Conservation (phyloP, 2,797 vertebrate species). For the Hoplostethus atlanticus region DNA sequence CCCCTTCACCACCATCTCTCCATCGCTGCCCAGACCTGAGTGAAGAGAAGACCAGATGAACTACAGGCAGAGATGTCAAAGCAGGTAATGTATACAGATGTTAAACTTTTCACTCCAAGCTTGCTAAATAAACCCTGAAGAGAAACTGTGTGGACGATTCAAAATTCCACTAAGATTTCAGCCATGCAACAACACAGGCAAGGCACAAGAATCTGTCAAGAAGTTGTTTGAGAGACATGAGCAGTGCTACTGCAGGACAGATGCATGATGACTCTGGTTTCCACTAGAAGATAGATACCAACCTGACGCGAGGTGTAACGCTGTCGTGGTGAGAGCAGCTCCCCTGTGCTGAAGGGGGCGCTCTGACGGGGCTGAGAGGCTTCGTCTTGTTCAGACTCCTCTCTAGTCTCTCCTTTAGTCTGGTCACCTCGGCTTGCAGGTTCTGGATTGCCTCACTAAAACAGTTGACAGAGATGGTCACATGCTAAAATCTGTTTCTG, state of each 20-base stretch:
- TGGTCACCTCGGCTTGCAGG: constrained; percentile 86
- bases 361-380: constrained; percentile 17
- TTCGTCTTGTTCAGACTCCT: constrained; percentile 68
- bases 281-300: constrained; percentile 1
- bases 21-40: constrained; percentile 46
- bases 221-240: too few relatives aligned
- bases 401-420: constrained; percentile 83
- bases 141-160: too few relatives aligned
- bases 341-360: constrained; percentile 26
- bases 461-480: background rate
- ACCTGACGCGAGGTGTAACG: constrained; percentile 70
- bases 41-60: background rate
- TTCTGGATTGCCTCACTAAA: constrained; percentile 84
- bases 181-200: too few relatives aligned
- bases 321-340: constrained; percentile 14
- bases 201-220: too few relatives aligned
- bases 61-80: background rate
- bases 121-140: too few relatives aligned
- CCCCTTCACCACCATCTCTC: background rate
- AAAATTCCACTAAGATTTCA: too few relatives aligned
- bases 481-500: background rate
- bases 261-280: background rate
- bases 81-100: background rate
- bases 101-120: too few relatives aligned
- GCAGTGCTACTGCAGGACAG: background rate